A percentile compares a stretch with the other conserved stretches of the same genome.
Evolutionary conservation across 2,797 vertebrate species (phyloP).

Genomic region (Triplophysa yarkandensis): DNA sequence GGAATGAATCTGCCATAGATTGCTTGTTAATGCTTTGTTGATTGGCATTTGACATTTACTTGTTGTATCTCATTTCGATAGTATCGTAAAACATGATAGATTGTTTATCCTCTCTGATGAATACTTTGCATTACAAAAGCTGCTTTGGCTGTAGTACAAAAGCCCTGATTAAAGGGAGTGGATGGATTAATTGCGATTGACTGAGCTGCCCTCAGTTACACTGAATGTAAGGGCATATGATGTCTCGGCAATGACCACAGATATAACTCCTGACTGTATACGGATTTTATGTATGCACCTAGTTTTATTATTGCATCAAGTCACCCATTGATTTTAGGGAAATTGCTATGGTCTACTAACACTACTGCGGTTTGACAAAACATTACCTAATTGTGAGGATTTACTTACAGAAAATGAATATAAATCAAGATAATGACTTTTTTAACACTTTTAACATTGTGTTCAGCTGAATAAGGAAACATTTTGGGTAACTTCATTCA

Average conservation of each 20-base stretch:
- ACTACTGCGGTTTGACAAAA: too few relatives aligned
- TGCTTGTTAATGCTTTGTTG: constrained; percentile 25
- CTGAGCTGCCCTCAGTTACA: constrained; percentile 16
- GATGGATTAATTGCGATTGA: constrained; percentile 45
- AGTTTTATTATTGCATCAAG: too few relatives aligned
- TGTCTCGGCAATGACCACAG: not conserved
- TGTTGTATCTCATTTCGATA: constrained; percentile 37
- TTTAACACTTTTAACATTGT: too few relatives aligned
- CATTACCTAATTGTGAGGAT: too few relatives aligned
- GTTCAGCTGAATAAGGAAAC: too few relatives aligned
- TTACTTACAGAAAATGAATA: too few relatives aligned
- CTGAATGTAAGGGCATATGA: constrained; percentile 24
- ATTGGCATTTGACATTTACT: constrained; percentile 28
- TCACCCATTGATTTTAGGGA: too few relatives aligned
- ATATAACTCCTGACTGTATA: not conserved
- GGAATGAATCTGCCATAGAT: constrained; percentile 21
- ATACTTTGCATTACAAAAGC: constrained; percentile 35
- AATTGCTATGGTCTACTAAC: too few relatives aligned
- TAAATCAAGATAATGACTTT: too few relatives aligned
- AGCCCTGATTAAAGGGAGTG: constrained; percentile 44
- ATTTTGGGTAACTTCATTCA: too few relatives aligned
- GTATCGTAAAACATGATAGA: constrained; percentile 33
- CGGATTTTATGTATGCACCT: too few relatives aligned
- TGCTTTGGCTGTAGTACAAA: constrained; percentile 30
- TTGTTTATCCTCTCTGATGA: constrained; percentile 43